Base-by-base conservation (phyloP, 2,797 vertebrate genomes). In the Eospalax fontanierii region DNA sequence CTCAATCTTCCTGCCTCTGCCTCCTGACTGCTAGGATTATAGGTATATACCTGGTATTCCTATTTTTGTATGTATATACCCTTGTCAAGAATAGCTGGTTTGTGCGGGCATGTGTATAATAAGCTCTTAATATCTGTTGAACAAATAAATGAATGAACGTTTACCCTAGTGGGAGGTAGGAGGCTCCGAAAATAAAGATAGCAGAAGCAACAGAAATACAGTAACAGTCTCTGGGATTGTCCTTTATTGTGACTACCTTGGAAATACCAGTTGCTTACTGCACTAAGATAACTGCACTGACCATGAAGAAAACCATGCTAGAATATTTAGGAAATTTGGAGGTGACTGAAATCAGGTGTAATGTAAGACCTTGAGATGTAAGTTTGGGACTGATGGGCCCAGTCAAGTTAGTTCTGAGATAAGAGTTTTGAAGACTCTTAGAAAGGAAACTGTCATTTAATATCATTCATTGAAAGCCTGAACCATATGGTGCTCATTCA, bases 171-270 rank as follows among this genome's bases (percentile, higher is more conserved):
- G 10, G 63, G 24, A 24, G 33, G 43, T 28, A 57, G 19, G 38
- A 75, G 65, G 28, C 2, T 82, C 18, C 18, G 80, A 33, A 88
- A 86, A 79, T 90, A 50, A 54, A 59, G 33, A 83, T 6, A 73
- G 15, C 80, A 94, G 68, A 95, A 76, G 61, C 65, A 92, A 71
- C 38, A 84, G 79, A 93, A 96, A 75, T 15, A 82, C 12, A 19
- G 26, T 78, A 28, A 79, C 75, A 61, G 81, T 9, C 5, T 71
- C 38, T 89, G 81, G 28, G 46, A 30, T 65, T 59, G 14, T 30
- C 76, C 68, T 80, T 59, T 33, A 0, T 46, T 38, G 50, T 35
- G 40, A 19, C 33, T 65, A 57, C 87, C 43, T 78, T 65, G 46
- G 81, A 80, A 89, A 89, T 38, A 57, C 40, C 4, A 87, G 28